Evolutionary conservation across 2,113 vertebrate species (phyloP).

Genomic region (Callopanchax toddi): DNA sequence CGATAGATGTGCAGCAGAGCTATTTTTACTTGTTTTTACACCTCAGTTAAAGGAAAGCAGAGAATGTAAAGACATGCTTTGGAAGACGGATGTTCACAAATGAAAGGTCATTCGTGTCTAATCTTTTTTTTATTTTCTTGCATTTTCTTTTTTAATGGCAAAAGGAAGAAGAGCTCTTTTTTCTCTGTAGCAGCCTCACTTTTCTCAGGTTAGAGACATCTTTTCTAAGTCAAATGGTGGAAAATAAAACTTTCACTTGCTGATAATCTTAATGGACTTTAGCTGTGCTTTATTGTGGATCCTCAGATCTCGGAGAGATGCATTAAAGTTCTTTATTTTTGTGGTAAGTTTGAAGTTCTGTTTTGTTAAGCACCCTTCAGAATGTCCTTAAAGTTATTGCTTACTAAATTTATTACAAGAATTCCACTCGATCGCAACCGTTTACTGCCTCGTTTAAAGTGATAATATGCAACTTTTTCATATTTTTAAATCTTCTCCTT

Average conservation of each 20-base stretch:
- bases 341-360: not conserved
- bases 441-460: too few species aligned
- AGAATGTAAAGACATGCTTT: constrained; percentile 49
- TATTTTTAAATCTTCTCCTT: too few species aligned
- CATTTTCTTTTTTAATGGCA: constrained; percentile 59
- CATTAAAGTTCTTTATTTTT: not conserved
- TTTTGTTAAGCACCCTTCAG: not conserved
- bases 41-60: constrained; percentile 32
- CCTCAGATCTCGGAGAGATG: not conserved
- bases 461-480: too few species aligned
- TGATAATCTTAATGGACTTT: constrained; percentile 38
- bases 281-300: constrained; percentile 31
- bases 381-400: too few species aligned
- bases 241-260: constrained; percentile 66
- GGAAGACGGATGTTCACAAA: constrained; percentile 48
- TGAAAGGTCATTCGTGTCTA: constrained; percentile 58
- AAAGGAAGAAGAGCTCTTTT: constrained; percentile 22
- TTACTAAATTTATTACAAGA: too few species aligned
- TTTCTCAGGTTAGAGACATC: constrained; percentile 73
- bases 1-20: constrained; percentile 47
- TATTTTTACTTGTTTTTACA: constrained; percentile 18
- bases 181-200: constrained; percentile 70
- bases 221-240: constrained; percentile 69
- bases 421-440: too few species aligned
- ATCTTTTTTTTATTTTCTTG: constrained; percentile 32